Percentiles rank a stretch among this genome's conserved stretches.
Evolutionary conservation across 1,140 invertebrate genomes (phyloP).

Genomic region (Rhopalosiphum maidis): DNA sequence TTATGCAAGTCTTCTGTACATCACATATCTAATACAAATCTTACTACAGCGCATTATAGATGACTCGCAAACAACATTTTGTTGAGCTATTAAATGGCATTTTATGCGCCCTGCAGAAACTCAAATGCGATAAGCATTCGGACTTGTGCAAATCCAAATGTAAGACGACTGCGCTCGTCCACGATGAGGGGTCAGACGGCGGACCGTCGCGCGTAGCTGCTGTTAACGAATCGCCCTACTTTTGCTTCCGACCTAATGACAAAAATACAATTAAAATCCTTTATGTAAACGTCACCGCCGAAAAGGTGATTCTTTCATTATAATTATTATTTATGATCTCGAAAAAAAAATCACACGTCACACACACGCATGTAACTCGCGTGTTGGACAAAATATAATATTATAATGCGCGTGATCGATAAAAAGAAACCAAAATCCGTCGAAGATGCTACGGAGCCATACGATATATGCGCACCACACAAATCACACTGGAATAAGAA

Average conservation of each 20-base stretch:
- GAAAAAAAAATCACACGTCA: neutral
- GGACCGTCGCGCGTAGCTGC: too few relatives aligned
- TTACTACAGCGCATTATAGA: neutral
- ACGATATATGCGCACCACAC: neutral
- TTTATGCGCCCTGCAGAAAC: too few relatives aligned
- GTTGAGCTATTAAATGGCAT: neutral
- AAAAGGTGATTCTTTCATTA: too few relatives aligned
- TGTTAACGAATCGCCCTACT: too few relatives aligned
- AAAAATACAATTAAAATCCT: too few relatives aligned
- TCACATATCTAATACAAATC: neutral
- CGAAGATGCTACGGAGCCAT: neutral
- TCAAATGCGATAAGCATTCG: too few relatives aligned
- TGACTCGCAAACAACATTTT: neutral
- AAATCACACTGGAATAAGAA: neutral
- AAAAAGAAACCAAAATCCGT: neutral
- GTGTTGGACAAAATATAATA: neutral
- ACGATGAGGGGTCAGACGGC: too few relatives aligned
- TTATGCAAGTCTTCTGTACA: conserved; percentile 1
- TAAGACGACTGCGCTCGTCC: too few relatives aligned
- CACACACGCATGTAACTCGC: too few relatives aligned
- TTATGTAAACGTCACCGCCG: too few relatives aligned
- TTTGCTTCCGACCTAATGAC: too few relatives aligned
- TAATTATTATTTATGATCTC: neutral
- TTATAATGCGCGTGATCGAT: neutral
- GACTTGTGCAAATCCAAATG: too few relatives aligned